These are phyloP conservation scores for Tyrannus savana DNA, from an alignment of 2,113 vertebrate species.

Conservation along the genomic window DNA sequence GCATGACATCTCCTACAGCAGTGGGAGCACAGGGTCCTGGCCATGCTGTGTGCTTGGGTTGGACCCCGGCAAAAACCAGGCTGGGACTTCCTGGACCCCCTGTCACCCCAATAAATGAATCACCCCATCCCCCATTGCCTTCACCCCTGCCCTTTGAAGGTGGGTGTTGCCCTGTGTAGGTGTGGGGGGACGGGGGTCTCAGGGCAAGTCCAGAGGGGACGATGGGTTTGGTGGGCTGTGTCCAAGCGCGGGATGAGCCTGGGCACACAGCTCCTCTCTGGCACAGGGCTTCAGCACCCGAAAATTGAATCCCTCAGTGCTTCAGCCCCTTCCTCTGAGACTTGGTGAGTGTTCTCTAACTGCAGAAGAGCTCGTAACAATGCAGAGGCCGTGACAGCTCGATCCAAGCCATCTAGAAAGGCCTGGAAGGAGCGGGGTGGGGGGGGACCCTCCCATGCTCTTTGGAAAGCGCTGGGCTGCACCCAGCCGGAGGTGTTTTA, in stretches of 20 bases:
- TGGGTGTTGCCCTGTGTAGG: background rate
- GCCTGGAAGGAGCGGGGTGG: background rate
- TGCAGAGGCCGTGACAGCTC: background rate
- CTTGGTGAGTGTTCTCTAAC: rapidly evolving
- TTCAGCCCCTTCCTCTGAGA: background rate
- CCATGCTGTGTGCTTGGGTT: rapidly evolving
- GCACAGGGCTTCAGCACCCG: background rate
- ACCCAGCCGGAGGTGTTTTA: constrained; percentile 46
- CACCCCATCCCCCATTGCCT: rapidly evolving
- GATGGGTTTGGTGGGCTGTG: background rate
- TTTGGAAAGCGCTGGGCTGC: background rate
- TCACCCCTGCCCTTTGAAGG: background rate
- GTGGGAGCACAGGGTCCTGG: background rate
- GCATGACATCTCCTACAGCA: background rate
- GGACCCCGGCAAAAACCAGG: background rate
- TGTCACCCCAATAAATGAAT: background rate
- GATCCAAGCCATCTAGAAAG: background rate
- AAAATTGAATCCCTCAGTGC: rapidly evolving
- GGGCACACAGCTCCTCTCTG: background rate
- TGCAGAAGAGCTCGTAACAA: rapidly evolving
- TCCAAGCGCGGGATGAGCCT: background rate
- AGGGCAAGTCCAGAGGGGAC: rapidly evolving
- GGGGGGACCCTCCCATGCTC: background rate
- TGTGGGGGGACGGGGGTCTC: rapidly evolving
- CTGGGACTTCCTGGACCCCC: background rate